Conservation (phyloP, 1,140 invertebrate species). For the Drosophila nannoptera region DNA sequence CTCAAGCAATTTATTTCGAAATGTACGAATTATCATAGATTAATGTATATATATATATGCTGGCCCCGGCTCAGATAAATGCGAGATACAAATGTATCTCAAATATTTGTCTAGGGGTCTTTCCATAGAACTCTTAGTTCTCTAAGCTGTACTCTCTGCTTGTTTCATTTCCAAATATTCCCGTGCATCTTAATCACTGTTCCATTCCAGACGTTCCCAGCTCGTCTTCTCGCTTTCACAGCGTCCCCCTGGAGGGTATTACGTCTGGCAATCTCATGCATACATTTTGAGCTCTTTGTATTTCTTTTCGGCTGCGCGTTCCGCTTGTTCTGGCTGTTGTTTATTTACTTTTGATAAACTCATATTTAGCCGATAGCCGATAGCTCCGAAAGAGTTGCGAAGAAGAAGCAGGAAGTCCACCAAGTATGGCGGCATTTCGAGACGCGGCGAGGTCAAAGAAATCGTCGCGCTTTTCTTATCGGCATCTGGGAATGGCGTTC, state of each 20-base stretch:
- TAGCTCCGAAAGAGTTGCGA: not conserved
- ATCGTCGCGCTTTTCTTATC: not conserved
- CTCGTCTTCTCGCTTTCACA: not conserved
- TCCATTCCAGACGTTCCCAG: not conserved
- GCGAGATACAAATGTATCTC: not conserved
- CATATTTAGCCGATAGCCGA: not conserved
- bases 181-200: no score
- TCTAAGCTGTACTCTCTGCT: no score
- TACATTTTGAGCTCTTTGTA: not conserved
- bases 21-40: not conserved
- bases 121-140: no score
- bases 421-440: not conserved
- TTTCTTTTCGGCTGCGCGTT: not conserved
- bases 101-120: no score
- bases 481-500: not conserved
- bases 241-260: not conserved
- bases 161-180: no score
- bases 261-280: not conserved
- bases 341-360: conserved; percentile 1
- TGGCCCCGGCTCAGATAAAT: not conserved
- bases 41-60: not conserved
- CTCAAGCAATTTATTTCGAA: not conserved
- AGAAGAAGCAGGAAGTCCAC: not conserved
- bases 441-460: not conserved
- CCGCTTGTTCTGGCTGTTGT: not conserved